Base-by-base conservation (phyloP, 1,140 invertebrate species). In the Cecropterus lyciades region DNA sequence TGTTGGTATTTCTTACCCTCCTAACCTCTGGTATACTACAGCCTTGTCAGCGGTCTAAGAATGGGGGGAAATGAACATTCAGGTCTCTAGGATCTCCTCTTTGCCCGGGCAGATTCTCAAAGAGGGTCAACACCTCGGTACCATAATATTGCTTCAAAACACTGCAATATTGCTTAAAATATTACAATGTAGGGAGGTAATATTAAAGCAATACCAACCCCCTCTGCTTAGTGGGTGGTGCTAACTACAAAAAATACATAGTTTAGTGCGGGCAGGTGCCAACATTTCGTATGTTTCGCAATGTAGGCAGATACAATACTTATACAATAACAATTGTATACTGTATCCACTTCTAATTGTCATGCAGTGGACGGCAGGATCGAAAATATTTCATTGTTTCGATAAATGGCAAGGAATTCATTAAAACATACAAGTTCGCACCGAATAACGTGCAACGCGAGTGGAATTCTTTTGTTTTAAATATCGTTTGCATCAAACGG, bases 371-470 rank as follows among this genome's bases (percentile, higher is more conserved):
- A 10, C 24, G 49, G 20, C 40, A 53, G 64, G 67, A 60, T 75
- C 78, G 57, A 80, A 82, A 83, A 84, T 85, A 85, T 80, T 82
- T 82, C 74, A 85, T 85, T 85, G 83, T 84, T 79, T 78, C 75
- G 51, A 73, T 79, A 80, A 75, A 82, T 79, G 82, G 77, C 52
- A 73, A 52, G 57, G 56, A 48, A 62, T 56, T 60, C 59, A 75
- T 64, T 72, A 66, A 60, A 48, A 33, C 56, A 48, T 7, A 46
- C 45, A 69, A 37, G 46, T 60, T 66, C 63, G 59, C 63, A 56
- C 64, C 42, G 45, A 66, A 65, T 13, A 27, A 20, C 13, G 30
- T 5, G 10, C 27, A 1, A 53, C 10, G 27, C 9, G 4, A 27
- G 40, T 17, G 27, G 24, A 60, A 60, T 62, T 49, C 15, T 62